A percentile compares a stretch with the other conserved stretches of the same genome.
phyloP scores from a whole-genome alignment of 2,888 invertebrate genomes.

The Oligia fasciuncula region DNA sequence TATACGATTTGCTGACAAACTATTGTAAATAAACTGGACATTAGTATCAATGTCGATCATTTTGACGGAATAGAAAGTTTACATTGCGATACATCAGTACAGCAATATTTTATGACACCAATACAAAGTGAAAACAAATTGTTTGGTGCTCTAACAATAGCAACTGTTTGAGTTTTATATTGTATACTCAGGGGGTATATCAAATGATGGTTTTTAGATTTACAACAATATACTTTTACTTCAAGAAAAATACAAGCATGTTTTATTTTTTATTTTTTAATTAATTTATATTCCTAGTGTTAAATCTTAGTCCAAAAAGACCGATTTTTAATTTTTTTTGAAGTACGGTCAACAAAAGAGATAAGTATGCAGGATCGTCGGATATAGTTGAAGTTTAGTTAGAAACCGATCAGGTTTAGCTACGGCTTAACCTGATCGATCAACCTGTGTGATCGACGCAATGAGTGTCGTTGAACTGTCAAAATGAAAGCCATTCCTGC shows the following conservation, averaged over 20 bases:
- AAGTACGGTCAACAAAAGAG: too few relatives aligned
- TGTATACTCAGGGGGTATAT: not conserved
- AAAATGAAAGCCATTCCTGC: not conserved
- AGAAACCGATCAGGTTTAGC: too few relatives aligned
- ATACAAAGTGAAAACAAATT: slow-evolving; percentile 37
- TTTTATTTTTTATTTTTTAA: too few relatives aligned
- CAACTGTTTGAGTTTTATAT: not conserved
- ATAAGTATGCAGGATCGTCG: too few relatives aligned
- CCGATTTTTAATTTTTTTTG: not conserved
- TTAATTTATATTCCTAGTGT: not conserved
- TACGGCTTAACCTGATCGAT: too few relatives aligned
- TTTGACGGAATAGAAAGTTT: slow-evolving; percentile 44
- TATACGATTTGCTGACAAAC: slow-evolving; percentile 1
- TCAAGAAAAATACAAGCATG: not conserved
- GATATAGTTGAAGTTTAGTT: too few relatives aligned
- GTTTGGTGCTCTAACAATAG: not conserved
- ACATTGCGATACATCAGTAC: slow-evolving; percentile 16
- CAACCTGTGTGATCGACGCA: not conserved
- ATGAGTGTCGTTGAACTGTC: not conserved
- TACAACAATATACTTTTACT: not conserved
- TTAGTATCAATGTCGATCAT: slow-evolving; percentile 27
- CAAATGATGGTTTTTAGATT: not conserved
- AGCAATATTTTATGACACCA: slow-evolving; percentile 26
- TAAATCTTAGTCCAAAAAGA: not conserved
- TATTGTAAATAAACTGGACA: slow-evolving; percentile 13